Base-by-base conservation (phyloP, 1,140 invertebrate genomes). In the Drosophila ercepeae region DNA sequence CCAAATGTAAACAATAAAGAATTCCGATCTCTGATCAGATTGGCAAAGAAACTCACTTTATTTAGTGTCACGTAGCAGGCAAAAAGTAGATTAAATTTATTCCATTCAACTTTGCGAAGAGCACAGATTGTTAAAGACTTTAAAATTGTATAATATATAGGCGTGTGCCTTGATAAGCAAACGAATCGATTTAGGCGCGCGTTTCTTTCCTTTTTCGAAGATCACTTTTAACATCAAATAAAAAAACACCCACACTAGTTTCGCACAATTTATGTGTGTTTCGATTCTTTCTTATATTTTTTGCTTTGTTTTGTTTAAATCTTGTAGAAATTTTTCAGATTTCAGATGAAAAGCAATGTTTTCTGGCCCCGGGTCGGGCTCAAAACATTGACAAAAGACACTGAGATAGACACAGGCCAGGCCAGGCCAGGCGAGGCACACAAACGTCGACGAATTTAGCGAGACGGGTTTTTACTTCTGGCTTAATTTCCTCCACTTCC, bases 51-150 rank as follows among this genome's bases (percentile, higher is more conserved):
- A 82, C 78, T 83, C 78, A 83, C 78, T 84, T 84, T n/a, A 55
- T 78, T 46, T 64, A 67, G 59, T 70, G 74, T 83, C 78, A 83
- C 78, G 78, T 83, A 63, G 45, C 34, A 54, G 48, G 73, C 75
- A 39, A 61, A 57, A 36, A 25, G 46, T 16, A 52, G 67, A 82
- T 68, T 76, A 76, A 27, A 21, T 45, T 32, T 71, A 75, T 75
- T 83, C 70, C 79, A 83, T 84, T 70, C 53, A 79, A 50, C 41
- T 79, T 39, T 51, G 41, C 42, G 41, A 25, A 11, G 13, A 52
- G 21, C 23, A 9, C 29, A 53, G 59, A 67, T 81, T 60, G 65
- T 71, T 32, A 59, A 16, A 60, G 34, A 74, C 57, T 41, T 36
- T 46, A 44, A 45, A 51, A 58, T 58, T 67, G 44, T 69, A 52